These are phyloP conservation scores for Propithecus perrieri DNA, from an alignment of 2,797 vertebrate species.

Conservation along the genomic window DNA sequence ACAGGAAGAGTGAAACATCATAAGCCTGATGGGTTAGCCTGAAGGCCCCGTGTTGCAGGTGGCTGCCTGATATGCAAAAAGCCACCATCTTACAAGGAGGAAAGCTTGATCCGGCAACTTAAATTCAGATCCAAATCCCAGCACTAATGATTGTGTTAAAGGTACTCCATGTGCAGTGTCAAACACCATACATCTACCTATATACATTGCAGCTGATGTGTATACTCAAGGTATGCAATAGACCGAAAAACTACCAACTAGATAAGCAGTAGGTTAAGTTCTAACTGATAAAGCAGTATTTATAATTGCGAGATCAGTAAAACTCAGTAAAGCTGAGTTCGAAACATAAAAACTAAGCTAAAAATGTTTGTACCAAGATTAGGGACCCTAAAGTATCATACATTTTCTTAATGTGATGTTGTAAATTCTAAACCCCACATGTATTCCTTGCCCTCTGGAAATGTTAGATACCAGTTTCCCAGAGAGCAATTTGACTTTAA, in stretches of 20 bases:
- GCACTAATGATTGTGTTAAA: slow-evolving; percentile 6
- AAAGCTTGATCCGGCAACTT: slow-evolving; percentile 36
- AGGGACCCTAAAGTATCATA: background rate
- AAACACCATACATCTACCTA: background rate
- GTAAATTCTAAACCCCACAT: background rate
- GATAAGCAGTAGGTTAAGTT: background rate
- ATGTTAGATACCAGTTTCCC: background rate
- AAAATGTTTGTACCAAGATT: slow-evolving; percentile 7
- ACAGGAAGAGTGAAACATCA: background rate
- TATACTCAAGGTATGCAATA: background rate
- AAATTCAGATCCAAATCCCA: background rate
- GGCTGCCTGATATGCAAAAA: background rate
- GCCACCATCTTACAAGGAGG: background rate
- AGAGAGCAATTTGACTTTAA: slow-evolving; percentile 39
- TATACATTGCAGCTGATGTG: background rate
- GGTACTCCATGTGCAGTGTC: background rate
- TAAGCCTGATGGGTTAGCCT: background rate
- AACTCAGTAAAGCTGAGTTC: background rate
- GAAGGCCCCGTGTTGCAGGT: background rate
- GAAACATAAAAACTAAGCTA: background rate
- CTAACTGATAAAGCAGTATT: background rate
- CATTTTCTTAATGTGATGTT: background rate
- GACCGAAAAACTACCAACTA: background rate
- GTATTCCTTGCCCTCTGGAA: background rate
- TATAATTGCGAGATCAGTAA: background rate